Conservation (phyloP, 2,797 vertebrate genomes). For the Garrulus glandarius region DNA sequence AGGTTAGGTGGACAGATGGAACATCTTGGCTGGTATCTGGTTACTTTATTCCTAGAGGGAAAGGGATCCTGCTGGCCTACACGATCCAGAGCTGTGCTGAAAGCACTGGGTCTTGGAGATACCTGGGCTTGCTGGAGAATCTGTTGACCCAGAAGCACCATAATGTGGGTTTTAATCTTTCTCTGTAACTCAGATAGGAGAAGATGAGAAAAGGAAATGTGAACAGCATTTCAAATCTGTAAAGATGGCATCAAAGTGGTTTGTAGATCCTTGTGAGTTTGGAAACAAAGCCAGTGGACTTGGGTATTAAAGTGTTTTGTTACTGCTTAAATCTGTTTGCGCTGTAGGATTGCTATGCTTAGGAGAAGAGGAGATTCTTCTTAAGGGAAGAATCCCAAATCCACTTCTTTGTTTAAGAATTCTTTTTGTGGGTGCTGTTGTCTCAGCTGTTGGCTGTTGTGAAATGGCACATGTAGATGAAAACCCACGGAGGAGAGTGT, state of each 20-base stretch:
- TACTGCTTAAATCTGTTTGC: background rate
- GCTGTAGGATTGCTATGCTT: background rate
- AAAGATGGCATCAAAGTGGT: background rate
- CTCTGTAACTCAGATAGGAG: background rate
- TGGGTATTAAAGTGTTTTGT: background rate
- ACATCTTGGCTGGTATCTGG: background rate
- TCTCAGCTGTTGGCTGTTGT: background rate
- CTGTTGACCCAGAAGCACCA: background rate
- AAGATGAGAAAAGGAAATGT: background rate
- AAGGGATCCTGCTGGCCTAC: background rate
- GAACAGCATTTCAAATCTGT: background rate
- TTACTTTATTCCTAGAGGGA: background rate
- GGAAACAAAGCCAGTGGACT: background rate
- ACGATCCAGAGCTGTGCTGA: background rate
- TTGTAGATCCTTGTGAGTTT: background rate
- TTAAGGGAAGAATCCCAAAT: background rate
- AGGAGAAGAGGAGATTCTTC: background rate
- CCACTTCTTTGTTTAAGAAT: background rate
- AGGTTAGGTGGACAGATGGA: background rate
- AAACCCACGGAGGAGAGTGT: background rate
- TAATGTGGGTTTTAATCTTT: background rate
- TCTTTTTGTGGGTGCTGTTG: background rate
- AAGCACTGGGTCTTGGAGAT: background rate
- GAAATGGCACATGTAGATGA: background rate
- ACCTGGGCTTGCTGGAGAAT: background rate